Conservation (phyloP, 2,797 vertebrate genomes). For the Melanotaenia pygmaea region DNA sequence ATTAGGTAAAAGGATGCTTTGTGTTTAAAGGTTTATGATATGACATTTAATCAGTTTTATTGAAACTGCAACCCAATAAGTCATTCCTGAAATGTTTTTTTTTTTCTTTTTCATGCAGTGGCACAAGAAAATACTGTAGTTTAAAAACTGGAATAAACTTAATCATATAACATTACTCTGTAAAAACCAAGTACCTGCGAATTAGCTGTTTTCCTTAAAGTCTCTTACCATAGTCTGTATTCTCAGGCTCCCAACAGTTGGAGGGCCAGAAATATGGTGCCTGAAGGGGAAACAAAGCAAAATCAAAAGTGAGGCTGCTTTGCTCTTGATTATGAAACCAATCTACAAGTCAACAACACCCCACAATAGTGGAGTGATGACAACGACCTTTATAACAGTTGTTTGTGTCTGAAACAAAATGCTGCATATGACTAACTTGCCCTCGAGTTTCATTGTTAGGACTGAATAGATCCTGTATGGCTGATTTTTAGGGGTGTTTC, state of each 20-base stretch:
- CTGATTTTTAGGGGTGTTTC: constrained; percentile 20
- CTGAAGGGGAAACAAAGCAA: constrained; percentile 69
- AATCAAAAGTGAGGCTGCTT: background rate
- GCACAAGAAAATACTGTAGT: background rate
- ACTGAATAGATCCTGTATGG: constrained; percentile 32
- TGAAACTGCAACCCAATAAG: background rate
- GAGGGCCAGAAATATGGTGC: constrained; percentile 98
- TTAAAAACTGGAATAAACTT: background rate
- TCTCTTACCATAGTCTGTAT: constrained; percentile 96
- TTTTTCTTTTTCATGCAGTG: background rate
- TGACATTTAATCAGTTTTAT: background rate
- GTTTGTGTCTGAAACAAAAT: constrained; percentile 22
- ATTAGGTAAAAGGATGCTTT: background rate
- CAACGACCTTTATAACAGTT: constrained; percentile 22
- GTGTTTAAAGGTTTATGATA: background rate
- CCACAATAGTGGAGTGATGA: constrained; percentile 1
- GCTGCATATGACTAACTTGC: constrained; percentile 13
- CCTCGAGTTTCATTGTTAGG: constrained; percentile 22
- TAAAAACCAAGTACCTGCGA: background rate
- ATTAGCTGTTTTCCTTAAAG: background rate
- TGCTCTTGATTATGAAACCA: background rate
- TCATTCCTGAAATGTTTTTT: background rate
- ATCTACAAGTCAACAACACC: constrained; percentile 13
- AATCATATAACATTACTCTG: background rate
- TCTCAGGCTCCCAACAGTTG: constrained; percentile 99